Conservation (phyloP, 2,113 vertebrate species). For the Leucopsar rothschildi region DNA sequence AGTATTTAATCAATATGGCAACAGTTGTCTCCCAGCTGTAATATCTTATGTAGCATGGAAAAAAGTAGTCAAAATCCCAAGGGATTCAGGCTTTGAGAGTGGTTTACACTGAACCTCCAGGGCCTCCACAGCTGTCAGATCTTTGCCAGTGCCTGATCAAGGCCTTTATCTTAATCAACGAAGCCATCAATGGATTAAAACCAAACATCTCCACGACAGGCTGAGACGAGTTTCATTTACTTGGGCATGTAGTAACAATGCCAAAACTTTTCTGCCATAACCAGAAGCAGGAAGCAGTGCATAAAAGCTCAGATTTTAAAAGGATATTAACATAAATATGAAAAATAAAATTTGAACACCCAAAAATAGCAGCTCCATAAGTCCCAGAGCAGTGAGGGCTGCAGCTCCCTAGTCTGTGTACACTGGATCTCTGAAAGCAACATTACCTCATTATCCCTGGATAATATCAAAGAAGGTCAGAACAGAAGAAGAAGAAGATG, state of each 20-base stretch:
- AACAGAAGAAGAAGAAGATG: background rate
- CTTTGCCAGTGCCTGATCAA: constrained; percentile 31
- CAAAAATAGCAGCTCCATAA: background rate
- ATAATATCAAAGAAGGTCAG: background rate
- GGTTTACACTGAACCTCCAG: background rate
- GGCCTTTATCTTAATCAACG: constrained; percentile 37
- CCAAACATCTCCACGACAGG: background rate
- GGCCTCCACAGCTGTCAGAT: background rate
- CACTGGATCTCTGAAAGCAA: background rate
- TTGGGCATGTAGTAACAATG: background rate
- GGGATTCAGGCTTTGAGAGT: background rate
- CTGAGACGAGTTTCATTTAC: background rate
- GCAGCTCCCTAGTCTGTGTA: background rate
- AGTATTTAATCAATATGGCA: background rate
- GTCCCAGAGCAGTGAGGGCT: background rate
- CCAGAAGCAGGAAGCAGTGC: background rate
- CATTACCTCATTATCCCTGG: background rate
- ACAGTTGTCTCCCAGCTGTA: constrained; percentile 14
- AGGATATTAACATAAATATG: background rate
- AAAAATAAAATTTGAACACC: background rate
- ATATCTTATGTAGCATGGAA: constrained; percentile 10
- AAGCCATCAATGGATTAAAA: constrained; percentile 29
- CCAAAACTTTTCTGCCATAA: background rate
- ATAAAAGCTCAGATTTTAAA: background rate
- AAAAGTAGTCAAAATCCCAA: constrained; percentile 4